These are phyloP conservation scores for Rhaphigaster nebulosa DNA, from an alignment of 2,888 invertebrate species.

Conservation along the genomic window DNA sequence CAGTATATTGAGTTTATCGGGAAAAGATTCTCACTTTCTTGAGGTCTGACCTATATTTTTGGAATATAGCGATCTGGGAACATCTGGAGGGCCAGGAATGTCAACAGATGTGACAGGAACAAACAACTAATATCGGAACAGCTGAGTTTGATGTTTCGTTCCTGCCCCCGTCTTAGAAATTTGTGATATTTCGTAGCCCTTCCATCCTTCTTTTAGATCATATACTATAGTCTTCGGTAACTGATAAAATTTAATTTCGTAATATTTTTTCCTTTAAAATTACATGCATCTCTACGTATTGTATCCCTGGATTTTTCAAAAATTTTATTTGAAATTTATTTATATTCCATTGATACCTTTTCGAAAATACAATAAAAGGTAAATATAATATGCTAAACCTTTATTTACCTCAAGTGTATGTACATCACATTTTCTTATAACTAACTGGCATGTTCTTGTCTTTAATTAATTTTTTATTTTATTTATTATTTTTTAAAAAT, in stretches of 20 bases:
- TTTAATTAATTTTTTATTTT: too few relatives aligned
- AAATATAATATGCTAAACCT: too few relatives aligned
- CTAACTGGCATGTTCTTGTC: too few relatives aligned
- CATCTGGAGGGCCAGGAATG: slow-evolving; percentile 22
- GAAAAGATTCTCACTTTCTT: slow-evolving; percentile 31
- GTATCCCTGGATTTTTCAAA: too few relatives aligned
- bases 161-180: neutral
- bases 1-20: neutral
- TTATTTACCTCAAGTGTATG: too few relatives aligned
- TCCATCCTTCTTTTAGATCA: neutral
- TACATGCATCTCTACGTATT: too few relatives aligned
- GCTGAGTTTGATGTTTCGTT: neutral
- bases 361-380: too few relatives aligned
- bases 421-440: too few relatives aligned
- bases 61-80: slow-evolving; percentile 7
- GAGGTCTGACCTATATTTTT: slow-evolving; percentile 24
- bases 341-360: too few relatives aligned
- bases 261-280: neutral
- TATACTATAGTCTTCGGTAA: neutral
- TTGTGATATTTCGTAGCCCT: neutral
- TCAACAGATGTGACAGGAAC: slow-evolving; percentile 40
- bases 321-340: too few relatives aligned
- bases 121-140: slow-evolving; percentile 41
- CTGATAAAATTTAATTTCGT: neutral
- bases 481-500: too few relatives aligned